Evolutionary conservation across 2,888 invertebrate species (phyloP), one percentile per base, ranked within the genome.

Genomic region (Panopea generosa): DNA sequence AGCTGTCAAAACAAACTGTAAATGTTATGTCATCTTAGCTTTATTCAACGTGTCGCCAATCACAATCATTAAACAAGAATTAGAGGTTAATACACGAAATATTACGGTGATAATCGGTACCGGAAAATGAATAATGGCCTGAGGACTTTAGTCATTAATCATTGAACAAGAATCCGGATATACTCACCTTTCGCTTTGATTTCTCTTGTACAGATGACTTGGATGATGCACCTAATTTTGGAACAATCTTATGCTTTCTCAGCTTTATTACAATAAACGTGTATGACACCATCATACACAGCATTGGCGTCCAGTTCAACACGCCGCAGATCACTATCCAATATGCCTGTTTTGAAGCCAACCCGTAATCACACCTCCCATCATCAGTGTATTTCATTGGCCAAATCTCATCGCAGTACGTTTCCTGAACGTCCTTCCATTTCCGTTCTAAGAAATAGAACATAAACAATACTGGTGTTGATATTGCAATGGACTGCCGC

Each of bases 241-340:
- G 85, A n/a, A 84, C 83, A 29, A 87, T 84, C 27, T 84, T 84
- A 26, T 84, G 82, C 60, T 82, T 85, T 27, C 85, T 75, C 16
- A 90, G 83, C 26, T 84, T 86, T 20, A 85, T 65, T 6, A 88
- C 82, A 61, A 90, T 89, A 38, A 88, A 78, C 0, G 85, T 86
- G 68, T 89, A 90, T 20, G 83, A 81, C 6, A 86, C 67, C 26
- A 80, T 82, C 88, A 87, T 88, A 22, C 83, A 82, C 2, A 87
- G 53, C 90, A 90, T 89, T 1, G 89, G 90, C 24, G 89, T 81
- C 90, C 90, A 90, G 84, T 88, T 90, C n/a, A 88, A 70, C 18
- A 87, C 87, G n/a, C 85, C 86, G 18, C 86, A 82, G n/a, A 90
- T 85, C 26, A 85, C 79, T 16, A 86, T 86, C 90, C 90, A 90